phyloP scores from a whole-genome alignment of 2,888 invertebrate genomes.

The Meta bourneti region DNA sequence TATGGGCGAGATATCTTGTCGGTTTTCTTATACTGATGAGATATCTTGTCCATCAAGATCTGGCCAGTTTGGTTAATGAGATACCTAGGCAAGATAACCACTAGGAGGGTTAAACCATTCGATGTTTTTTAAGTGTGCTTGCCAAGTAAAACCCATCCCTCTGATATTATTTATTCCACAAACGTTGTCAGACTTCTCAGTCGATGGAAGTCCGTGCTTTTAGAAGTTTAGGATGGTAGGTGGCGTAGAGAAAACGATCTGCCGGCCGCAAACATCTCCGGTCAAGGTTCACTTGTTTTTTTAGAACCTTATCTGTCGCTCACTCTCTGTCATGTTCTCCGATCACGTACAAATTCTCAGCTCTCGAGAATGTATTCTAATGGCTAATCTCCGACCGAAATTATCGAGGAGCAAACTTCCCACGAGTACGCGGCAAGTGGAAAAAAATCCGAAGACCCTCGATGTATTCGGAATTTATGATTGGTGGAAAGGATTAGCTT shows the following conservation, averaged over 20 bases:
- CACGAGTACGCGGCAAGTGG: not conserved
- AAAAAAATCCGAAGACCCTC: not conserved
- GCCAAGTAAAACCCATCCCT: not conserved
- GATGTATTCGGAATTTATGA: conserved; percentile 57
- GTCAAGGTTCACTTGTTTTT: conserved; percentile 40
- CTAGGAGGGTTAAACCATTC: too few species aligned
- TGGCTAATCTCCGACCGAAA: conserved; percentile 41
- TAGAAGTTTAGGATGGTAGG: not conserved
- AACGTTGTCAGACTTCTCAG: not conserved
- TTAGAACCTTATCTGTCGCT: conserved; percentile 8
- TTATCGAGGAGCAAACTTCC: conserved; percentile 50
- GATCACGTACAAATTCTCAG: conserved; percentile 51
- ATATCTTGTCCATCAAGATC: too few species aligned
- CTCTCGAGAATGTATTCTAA: conserved; percentile 29
- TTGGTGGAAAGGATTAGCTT: conserved; percentile 54
- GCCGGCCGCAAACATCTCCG: not conserved
- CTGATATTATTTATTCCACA: not conserved
- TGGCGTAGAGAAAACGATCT: not conserved
- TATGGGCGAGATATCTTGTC: too few species aligned
- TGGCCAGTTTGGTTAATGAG: too few species aligned
- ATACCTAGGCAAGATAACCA: too few species aligned
- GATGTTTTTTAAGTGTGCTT: too few species aligned
- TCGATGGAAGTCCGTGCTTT: not conserved
- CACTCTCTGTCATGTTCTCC: conserved; percentile 7
- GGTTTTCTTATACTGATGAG: too few species aligned